Conservation (phyloP, 2,888 invertebrate genomes). For the Cyclophora albipunctata region DNA sequence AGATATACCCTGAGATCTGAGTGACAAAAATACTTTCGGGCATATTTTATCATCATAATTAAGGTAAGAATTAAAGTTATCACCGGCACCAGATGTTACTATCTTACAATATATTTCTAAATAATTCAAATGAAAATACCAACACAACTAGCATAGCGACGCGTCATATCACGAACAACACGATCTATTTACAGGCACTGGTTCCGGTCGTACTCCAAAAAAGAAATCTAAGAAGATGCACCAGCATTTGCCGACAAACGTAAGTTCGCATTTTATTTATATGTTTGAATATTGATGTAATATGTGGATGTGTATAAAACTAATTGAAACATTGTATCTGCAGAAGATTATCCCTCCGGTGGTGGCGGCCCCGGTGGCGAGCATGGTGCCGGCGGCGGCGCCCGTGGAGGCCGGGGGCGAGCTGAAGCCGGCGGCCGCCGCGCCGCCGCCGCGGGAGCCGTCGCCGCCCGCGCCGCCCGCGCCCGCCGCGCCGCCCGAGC, state of each 20-base stretch:
- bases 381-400: slow-evolving; percentile 11
- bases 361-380: slow-evolving; percentile 16
- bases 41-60: slow-evolving; percentile 16
- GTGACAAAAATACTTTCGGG: slow-evolving; percentile 11
- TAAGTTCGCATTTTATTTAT: slow-evolving; percentile 30
- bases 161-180: slow-evolving; percentile 18
- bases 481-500: slow-evolving; percentile 36
- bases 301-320: too few species aligned
- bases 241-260: slow-evolving; percentile 59
- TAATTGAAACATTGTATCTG: slow-evolving; percentile 8
- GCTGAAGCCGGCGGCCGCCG: slow-evolving; percentile 23
- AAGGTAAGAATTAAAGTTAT: slow-evolving; percentile 15
- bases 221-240: slow-evolving; percentile 64
- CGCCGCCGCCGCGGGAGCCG: slow-evolving; percentile 11
- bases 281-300: too few species aligned
- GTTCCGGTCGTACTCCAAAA: slow-evolving; percentile 56
- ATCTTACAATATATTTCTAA: slow-evolving; percentile 2
- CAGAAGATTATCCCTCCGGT: slow-evolving; percentile 37
- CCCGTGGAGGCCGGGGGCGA: slow-evolving; percentile 2
- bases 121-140: neutral
- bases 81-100: slow-evolving; percentile 15
- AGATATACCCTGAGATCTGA: slow-evolving; percentile 69
- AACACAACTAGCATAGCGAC: neutral
- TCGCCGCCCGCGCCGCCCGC: slow-evolving; percentile 26
- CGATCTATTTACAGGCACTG: slow-evolving; percentile 47